Conservation (phyloP, 1,140 invertebrate species). For the Eriosoma lanigerum region DNA sequence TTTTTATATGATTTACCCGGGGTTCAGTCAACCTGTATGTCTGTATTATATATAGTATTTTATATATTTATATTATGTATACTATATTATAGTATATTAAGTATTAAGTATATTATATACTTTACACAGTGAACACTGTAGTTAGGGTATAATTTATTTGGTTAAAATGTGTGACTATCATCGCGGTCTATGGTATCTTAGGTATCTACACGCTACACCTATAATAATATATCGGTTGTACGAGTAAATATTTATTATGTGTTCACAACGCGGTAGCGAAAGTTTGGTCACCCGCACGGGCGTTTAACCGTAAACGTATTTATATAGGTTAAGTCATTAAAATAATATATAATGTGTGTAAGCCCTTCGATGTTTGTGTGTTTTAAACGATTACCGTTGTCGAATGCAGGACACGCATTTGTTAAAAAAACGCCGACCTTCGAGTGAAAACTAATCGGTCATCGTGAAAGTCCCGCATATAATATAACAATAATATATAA, state of each 20-base stretch:
- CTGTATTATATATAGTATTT: too few species aligned
- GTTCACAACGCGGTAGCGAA: neutral
- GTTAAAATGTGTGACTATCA: neutral
- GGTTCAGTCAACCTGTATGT: too few species aligned
- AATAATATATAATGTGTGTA: neutral
- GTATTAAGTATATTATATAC: too few species aligned
- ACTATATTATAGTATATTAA: too few species aligned
- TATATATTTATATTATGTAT: too few species aligned
- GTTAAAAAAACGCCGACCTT: neutral
- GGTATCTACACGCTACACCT: too few species aligned
- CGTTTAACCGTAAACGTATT: neutral
- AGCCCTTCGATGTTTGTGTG: neutral
- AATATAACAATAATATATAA: too few species aligned
- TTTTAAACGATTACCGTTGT: slow-evolving; percentile 8
- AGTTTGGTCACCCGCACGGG: neutral
- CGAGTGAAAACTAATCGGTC: neutral
- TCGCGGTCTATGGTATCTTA: neutral
- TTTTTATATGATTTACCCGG: too few species aligned
- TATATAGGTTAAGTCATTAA: too few species aligned
- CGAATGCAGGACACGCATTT: neutral
- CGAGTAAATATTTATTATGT: neutral
- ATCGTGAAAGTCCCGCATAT: neutral
- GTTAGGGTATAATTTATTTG: too few species aligned
- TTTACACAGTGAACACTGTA: too few species aligned
- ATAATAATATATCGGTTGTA: too few species aligned